A percentile compares a stretch with the other conserved stretches of the same genome.
Conservation (phyloP, 2,113 vertebrate genomes). For the Smithornis capensis region DNA sequence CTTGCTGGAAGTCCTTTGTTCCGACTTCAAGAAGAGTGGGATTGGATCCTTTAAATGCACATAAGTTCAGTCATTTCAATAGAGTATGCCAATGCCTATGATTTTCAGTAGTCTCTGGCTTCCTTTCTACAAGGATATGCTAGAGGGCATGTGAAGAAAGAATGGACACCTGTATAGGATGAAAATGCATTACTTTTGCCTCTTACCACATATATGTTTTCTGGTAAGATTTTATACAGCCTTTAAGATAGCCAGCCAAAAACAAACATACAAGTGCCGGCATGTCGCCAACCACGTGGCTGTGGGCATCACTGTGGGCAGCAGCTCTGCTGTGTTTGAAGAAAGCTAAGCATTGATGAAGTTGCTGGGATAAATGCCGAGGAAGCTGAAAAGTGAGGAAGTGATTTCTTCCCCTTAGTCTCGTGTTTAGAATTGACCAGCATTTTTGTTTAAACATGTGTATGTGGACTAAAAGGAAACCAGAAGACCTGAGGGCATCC, state of each 20-base stretch:
- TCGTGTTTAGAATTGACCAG: neutral
- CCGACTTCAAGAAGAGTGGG: neutral
- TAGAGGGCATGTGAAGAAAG: neutral
- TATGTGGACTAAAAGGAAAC: neutral
- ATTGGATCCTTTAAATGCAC: neutral
- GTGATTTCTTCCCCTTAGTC: neutral
- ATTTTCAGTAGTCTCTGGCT: neutral
- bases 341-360: constrained; percentile 53
- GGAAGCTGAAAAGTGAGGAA: constrained; percentile 47
- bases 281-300: neutral
- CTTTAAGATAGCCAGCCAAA: neutral
- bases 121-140: neutral
- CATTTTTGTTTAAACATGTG: neutral
- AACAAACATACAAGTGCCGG: neutral
- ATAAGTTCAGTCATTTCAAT: neutral
- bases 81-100: neutral
- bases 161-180: neutral
- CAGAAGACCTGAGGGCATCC: neutral
- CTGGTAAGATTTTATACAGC: neutral
- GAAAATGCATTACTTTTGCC: neutral
- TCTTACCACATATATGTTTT: neutral
- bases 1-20: neutral
- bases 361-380: constrained; percentile 43
- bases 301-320: neutral
- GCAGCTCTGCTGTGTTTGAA: constrained; percentile 2